Percentiles rank a stretch among this genome's conserved stretches.
These are phyloP conservation scores for Limonius californicus DNA, from an alignment of 1,140 invertebrate species.

Conservation along the genomic window DNA sequence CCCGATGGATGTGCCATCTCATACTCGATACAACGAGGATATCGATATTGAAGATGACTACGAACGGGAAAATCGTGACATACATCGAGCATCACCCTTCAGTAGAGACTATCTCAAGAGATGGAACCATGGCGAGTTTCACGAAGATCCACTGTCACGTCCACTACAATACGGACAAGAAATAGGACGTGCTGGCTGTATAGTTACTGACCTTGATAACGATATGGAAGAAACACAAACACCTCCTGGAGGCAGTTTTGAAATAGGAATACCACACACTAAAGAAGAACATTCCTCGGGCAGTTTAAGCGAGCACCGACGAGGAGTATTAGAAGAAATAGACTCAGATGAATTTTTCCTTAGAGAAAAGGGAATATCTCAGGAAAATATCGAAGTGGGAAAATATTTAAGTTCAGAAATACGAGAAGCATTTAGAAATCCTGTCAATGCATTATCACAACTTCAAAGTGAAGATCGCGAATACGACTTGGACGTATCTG, in stretches of 20 bases:
- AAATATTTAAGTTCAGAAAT: constrained; percentile 74
- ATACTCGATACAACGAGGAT: constrained; percentile 32
- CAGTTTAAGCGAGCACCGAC: constrained; percentile 38
- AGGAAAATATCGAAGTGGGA: constrained; percentile 74
- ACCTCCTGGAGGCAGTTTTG: background rate
- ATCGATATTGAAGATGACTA: constrained; percentile 42
- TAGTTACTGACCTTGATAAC: background rate
- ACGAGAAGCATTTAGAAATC: constrained; percentile 67
- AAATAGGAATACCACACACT: background rate
- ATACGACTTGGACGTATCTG: constrained; percentile 32
- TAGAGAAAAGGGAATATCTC: constrained; percentile 71
- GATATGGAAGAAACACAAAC: background rate
- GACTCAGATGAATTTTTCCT: constrained; percentile 84
- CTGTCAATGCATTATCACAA: constrained; percentile 59
- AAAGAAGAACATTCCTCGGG: constrained; percentile 29
- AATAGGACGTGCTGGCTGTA: constrained; percentile 39
- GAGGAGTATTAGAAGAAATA: constrained; percentile 74
- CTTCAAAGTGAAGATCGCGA: constrained; percentile 41
- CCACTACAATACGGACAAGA: constrained; percentile 32
- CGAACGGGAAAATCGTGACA: constrained; percentile 39
- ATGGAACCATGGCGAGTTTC: constrained; percentile 47
- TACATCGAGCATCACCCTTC: constrained; percentile 24
- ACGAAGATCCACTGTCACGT: constrained; percentile 21
- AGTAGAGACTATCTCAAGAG: constrained; percentile 24
- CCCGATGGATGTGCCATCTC: constrained; percentile 31